Conservation (phyloP, 2,113 vertebrate genomes). For the Craseonycteris thonglongyai region DNA sequence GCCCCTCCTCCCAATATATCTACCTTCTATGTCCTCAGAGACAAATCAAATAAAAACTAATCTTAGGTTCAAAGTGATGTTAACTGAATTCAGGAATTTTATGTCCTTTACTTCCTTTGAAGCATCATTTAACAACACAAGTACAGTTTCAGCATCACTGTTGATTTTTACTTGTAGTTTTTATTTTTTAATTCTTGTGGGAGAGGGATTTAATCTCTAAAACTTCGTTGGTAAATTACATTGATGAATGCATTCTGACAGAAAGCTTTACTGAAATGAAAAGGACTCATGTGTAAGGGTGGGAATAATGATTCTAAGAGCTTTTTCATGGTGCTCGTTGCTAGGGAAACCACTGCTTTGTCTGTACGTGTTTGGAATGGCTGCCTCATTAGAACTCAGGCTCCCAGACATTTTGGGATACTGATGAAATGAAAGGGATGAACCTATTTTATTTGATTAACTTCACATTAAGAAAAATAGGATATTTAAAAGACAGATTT, state of each 20-base stretch:
- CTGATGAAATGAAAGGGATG: slow-evolving; percentile 56
- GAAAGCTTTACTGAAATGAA: slow-evolving; percentile 75
- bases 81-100: slow-evolving; percentile 12
- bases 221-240: slow-evolving; percentile 69
- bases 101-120: not conserved
- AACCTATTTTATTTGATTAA: slow-evolving; percentile 65
- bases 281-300: slow-evolving; percentile 62
- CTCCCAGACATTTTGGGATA: slow-evolving; percentile 65
- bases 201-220: slow-evolving; percentile 63
- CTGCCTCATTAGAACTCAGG: slow-evolving; percentile 79
- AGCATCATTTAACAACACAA: slow-evolving; percentile 42
- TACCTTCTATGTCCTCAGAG: not conserved
- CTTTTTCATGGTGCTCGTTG: slow-evolving; percentile 80
- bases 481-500: slow-evolving; percentile 42
- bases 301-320: slow-evolving; percentile 77
- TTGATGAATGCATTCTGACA: slow-evolving; percentile 72
- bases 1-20: not conserved
- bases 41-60: slow-evolving; percentile 50
- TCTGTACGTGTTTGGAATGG: slow-evolving; percentile 85
- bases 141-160: slow-evolving; percentile 4
- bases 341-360: slow-evolving; percentile 84
- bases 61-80: slow-evolving; percentile 31
- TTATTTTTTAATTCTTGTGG: slow-evolving; percentile 49
- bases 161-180: slow-evolving; percentile 39
- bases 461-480: slow-evolving; percentile 72